Evolutionary conservation across 2,888 invertebrate species (phyloP).

Genomic region (Stenchaetothrips biformis): DNA sequence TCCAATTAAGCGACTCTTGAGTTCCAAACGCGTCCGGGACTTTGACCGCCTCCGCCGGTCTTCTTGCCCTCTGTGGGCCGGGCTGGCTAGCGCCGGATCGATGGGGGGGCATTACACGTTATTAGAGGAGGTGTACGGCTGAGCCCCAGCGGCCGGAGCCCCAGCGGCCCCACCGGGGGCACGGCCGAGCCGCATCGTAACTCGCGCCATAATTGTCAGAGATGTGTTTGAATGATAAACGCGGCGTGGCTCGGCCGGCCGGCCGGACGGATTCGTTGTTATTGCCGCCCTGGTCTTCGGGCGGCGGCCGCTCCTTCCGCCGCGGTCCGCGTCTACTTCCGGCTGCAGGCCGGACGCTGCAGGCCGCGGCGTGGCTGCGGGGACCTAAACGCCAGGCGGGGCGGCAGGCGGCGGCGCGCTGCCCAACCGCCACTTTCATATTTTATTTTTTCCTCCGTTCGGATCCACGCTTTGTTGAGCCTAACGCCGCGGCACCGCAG

Average conservation of each 20-base stretch:
- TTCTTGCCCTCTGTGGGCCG: neutral
- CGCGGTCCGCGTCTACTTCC: neutral
- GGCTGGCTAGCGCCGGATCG: neutral
- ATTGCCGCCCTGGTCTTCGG: neutral
- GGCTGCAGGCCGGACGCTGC: neutral
- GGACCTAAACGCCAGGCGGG: neutral
- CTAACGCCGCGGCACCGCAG: neutral
- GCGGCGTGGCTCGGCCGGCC: neutral
- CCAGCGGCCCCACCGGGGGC: neutral
- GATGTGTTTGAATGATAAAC: slow-evolving; percentile 22
- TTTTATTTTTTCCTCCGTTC: neutral
- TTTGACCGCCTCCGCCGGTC: too few relatives aligned
- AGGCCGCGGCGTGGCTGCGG: neutral
- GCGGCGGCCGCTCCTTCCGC: neutral
- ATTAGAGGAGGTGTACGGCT: neutral
- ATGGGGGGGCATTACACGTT: neutral
- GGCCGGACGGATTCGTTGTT: neutral
- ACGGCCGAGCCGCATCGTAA: neutral
- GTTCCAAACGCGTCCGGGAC: too few relatives aligned
- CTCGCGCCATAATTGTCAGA: slow-evolving; percentile 15
- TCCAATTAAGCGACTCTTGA: too few relatives aligned
- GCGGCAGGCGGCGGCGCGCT: neutral
- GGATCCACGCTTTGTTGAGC: neutral
- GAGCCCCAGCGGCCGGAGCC: neutral
- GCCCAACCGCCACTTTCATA: neutral